These are phyloP conservation scores for Yasuhikotakia modesta DNA, from an alignment of 2,797 vertebrate genomes.

Conservation along the genomic window DNA sequence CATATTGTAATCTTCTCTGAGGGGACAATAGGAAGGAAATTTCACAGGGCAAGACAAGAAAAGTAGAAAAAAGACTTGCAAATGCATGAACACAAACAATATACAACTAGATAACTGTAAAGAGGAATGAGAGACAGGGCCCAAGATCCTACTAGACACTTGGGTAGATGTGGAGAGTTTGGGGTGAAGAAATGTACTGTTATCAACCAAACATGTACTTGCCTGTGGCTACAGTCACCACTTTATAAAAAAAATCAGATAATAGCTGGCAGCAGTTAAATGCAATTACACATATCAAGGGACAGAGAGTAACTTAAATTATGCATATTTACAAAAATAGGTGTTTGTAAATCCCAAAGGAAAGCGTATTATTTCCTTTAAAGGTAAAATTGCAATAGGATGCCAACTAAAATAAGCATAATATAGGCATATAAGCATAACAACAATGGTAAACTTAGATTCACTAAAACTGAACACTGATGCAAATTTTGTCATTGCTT, in stretches of 20 bases:
- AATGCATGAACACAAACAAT: conserved; percentile 45
- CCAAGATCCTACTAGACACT: conserved; percentile 50
- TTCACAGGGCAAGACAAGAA: conserved; percentile 45
- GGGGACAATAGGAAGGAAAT: conserved; percentile 49
- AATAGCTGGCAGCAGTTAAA: conserved; percentile 68
- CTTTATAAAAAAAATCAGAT: conserved; percentile 67
- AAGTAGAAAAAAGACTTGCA: conserved; percentile 46
- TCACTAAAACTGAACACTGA: too few relatives aligned
- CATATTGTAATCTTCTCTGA: conserved; percentile 59
- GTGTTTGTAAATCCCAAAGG: conserved; percentile 43
- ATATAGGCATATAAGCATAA: too few relatives aligned
- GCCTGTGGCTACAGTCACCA: conserved; percentile 64
- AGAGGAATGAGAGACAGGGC: conserved; percentile 45
- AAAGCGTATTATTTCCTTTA: conserved; percentile 48
- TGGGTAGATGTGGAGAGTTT: conserved; percentile 42
- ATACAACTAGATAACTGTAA: conserved; percentile 37
- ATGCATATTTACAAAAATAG: conserved; percentile 42
- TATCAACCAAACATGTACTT: conserved; percentile 58
- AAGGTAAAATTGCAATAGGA: background rate
- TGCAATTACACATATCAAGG: conserved; percentile 71
- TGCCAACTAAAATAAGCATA: background rate
- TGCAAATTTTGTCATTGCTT: too few relatives aligned
- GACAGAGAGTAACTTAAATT: conserved; percentile 57
- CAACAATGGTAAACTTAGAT: too few relatives aligned
- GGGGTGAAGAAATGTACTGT: conserved; percentile 42